Percentiles rank a stretch among this genome's conserved stretches.
Conservation (phyloP, 2,113 vertebrate genomes). For the Melierax canorus region DNA sequence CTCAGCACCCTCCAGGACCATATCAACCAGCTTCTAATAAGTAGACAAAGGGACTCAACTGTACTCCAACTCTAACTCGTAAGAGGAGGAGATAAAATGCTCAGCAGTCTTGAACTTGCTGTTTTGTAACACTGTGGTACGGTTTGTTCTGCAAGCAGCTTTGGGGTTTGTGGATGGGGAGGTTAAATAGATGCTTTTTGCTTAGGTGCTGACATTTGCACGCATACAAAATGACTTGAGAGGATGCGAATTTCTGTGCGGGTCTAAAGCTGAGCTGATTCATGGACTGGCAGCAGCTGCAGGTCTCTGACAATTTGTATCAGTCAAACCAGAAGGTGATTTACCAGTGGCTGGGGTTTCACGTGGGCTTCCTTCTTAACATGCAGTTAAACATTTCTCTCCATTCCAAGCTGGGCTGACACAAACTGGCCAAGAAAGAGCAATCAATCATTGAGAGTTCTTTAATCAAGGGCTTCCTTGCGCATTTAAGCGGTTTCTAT, state of each 20-base stretch:
- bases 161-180: neutral
- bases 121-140: neutral
- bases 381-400: neutral
- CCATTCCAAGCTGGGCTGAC: neutral
- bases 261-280: neutral
- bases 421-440: constrained; percentile 13
- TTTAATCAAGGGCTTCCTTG: constrained; percentile 17
- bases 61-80: neutral
- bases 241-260: neutral
- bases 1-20: neutral
- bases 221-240: neutral
- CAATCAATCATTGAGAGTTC: neutral
- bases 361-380: neutral
- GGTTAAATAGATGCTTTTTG: neutral
- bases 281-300: neutral
- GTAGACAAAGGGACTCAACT: neutral
- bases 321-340: neutral
- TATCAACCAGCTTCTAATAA: neutral
- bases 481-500: neutral
- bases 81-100: neutral
- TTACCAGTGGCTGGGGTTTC: neutral
- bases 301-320: neutral
- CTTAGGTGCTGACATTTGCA: neutral
- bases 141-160: neutral
- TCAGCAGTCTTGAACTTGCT: neutral